A percentile compares a stretch with the other conserved stretches of the same genome.
Evolutionary conservation across 2,113 vertebrate species (phyloP).

Genomic region (Butorides virescens): DNA sequence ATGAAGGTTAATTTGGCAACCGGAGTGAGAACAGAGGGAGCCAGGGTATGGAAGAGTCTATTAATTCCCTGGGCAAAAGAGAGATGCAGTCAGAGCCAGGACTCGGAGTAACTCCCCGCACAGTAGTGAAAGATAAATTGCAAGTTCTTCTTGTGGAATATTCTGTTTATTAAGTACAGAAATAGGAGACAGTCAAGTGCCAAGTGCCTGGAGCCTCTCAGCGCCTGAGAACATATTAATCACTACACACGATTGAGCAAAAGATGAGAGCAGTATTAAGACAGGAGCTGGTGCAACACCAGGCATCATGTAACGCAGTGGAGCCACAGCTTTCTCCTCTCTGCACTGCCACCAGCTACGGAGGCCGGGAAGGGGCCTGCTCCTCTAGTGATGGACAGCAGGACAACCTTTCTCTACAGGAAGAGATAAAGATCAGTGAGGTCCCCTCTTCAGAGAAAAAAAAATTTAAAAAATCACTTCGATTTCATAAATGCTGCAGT

Average conservation of each 20-base stretch:
- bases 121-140: slow-evolving; percentile 3
- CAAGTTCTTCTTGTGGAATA: slow-evolving; percentile 25
- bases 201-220: neutral
- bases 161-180: slow-evolving; percentile 39
- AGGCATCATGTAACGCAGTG: neutral
- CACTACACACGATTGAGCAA: neutral
- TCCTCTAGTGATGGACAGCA: neutral
- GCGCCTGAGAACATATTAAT: neutral
- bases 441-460: neutral
- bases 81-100: neutral
- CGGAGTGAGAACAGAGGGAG: neutral
- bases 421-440: neutral
- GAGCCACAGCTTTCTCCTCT: neutral
- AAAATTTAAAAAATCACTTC: neutral
- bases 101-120: neutral
- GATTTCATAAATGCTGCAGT: neutral
- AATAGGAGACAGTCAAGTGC: slow-evolving; percentile 27
- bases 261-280: neutral
- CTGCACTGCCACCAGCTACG: neutral
- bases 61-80: slow-evolving; percentile 40
- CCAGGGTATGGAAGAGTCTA: neutral
- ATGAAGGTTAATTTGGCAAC: slow-evolving; percentile 46
- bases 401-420: neutral
- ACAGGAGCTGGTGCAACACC: neutral
- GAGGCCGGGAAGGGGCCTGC: neutral